Conservation (phyloP, 2,888 invertebrate species). For the Torymus auratus region DNA sequence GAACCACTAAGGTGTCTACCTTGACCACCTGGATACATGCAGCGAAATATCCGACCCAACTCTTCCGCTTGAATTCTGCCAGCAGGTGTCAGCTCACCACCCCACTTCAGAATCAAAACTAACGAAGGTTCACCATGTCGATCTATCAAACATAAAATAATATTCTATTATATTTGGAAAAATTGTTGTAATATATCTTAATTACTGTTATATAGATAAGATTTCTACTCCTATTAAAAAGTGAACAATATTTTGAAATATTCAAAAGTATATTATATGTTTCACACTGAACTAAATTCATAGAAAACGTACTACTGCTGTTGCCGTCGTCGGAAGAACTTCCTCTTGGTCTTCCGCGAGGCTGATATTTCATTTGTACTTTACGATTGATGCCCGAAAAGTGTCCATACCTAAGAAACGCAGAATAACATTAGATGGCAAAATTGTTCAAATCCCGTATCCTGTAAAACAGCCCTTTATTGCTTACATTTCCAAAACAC, state of each 20-base stretch:
- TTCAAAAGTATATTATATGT: no score
- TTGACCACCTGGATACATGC: conserved; percentile 99
- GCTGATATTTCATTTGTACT: conserved; percentile 99
- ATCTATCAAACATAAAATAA: conserved; percentile 78
- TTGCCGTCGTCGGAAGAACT: conserved; percentile 97
- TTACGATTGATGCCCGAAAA: conserved; percentile 99
- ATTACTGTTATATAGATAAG: no score
- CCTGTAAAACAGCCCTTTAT: conserved; percentile 19
- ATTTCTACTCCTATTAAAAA: no score
- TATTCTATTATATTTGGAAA: neutral
- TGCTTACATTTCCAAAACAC: conserved; percentile 98
- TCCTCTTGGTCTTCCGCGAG: conserved; percentile 92
- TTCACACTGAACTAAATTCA: no score
- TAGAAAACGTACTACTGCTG: conserved; percentile 71
- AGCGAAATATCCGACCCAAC: conserved; percentile 97
- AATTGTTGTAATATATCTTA: neutral
- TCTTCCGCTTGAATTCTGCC: conserved; percentile 98
- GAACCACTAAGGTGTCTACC: conserved; percentile 89
- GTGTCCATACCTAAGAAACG: conserved; percentile 91
- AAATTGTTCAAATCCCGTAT: neutral
- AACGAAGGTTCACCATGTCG: conserved; percentile 94
- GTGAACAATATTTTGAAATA: no score
- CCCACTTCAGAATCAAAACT: conserved; percentile 99
- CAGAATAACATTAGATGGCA: neutral
- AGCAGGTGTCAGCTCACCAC: conserved; percentile 98